A percentile compares a stretch with the other conserved stretches of the same genome.
These are phyloP conservation scores for Lynx canadensis DNA, from an alignment of 2,113 vertebrate genomes.

Conservation along the genomic window DNA sequence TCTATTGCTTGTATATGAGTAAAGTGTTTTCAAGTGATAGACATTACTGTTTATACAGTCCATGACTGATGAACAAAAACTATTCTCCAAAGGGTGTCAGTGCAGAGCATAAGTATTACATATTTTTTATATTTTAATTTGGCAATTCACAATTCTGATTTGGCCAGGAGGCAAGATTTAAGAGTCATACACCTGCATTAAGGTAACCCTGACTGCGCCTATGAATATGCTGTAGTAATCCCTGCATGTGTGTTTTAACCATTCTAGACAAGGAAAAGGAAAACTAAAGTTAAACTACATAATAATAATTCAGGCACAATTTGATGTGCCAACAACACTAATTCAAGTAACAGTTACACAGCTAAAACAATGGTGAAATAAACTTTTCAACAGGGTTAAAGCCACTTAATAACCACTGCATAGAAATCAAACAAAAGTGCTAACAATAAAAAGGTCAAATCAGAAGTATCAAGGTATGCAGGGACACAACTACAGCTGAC, in stretches of 20 bases:
- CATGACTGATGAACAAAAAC: background rate
- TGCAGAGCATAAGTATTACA: background rate
- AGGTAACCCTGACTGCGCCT: background rate
- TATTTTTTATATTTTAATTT: background rate
- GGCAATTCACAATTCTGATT: conserved; percentile 5
- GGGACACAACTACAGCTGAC: background rate
- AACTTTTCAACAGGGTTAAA: background rate
- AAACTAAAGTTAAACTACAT: background rate
- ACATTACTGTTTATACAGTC: background rate
- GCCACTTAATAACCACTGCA: background rate
- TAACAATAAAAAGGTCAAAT: background rate
- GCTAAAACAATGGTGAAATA: background rate
- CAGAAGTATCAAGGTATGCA: background rate
- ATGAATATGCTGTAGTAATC: too few species aligned
- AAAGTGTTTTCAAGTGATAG: background rate
- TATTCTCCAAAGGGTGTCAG: background rate
- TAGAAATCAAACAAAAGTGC: background rate
- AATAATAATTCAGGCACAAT: background rate
- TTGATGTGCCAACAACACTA: background rate
- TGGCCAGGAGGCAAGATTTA: background rate
- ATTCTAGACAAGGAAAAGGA: background rate
- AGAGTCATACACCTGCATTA: background rate
- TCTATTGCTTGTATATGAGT: background rate
- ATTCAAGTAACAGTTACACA: background rate
- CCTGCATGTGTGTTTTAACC: background rate